Conservation (phyloP, 2,888 invertebrate genomes). For the Trichopria drosophilae region DNA sequence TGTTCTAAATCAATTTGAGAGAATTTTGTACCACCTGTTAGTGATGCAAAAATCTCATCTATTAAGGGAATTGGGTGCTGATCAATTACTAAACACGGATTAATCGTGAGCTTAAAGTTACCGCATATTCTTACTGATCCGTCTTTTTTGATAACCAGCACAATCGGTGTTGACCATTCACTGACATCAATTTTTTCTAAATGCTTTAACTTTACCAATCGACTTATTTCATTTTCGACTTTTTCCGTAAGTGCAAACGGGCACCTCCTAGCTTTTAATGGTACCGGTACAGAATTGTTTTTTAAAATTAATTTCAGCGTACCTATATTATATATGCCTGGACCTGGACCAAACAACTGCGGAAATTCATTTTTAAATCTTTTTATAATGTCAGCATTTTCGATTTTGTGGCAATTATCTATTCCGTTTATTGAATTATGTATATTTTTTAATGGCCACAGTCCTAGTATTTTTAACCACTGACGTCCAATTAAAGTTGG, state of each 20-base stretch:
- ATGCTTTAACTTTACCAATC: constrained; percentile 33
- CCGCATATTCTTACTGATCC: constrained; percentile 37
- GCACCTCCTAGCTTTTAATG: constrained; percentile 34
- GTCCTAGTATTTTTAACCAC: constrained; percentile 25
- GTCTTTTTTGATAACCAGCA: constrained; percentile 40
- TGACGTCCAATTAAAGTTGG: constrained; percentile 25
- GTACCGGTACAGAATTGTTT: constrained; percentile 29
- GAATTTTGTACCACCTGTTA: constrained; percentile 39
- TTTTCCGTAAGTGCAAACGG: constrained; percentile 32
- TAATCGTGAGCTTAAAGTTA: constrained; percentile 42
- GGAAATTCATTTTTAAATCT: constrained; percentile 23
- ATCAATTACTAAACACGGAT: constrained; percentile 37
- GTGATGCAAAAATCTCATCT: constrained; percentile 39
- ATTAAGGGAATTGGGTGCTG: constrained; percentile 41
- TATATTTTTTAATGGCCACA: constrained; percentile 23
- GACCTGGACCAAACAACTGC: constrained; percentile 15
- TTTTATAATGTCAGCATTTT: constrained; percentile 1
- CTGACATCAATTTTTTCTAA: constrained; percentile 34
- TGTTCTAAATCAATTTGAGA: constrained; percentile 39
- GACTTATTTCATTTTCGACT: constrained; percentile 27
- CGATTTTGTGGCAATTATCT: too few species aligned
- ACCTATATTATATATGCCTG: constrained; percentile 22
- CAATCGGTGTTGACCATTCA: constrained; percentile 46
- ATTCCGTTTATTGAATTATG: neutral
- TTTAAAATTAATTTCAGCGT: constrained; percentile 33